Base-by-base conservation (phyloP, 2,797 vertebrate species). In the Typhlichthys subterraneus region DNA sequence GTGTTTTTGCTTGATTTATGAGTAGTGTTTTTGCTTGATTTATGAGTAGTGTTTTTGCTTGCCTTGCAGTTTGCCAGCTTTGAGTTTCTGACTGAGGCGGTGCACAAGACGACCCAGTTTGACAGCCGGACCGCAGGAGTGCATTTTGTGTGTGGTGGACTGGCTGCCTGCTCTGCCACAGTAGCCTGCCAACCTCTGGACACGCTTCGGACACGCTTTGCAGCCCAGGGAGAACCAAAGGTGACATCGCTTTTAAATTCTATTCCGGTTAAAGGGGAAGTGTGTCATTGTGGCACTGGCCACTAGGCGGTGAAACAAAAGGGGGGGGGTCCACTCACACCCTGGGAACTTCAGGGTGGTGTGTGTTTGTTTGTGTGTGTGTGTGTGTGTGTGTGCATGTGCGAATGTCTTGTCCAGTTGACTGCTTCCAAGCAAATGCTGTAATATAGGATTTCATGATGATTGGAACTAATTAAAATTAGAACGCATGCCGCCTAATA, bases 201-300 rank as follows among this genome's bases (percentile, higher is more conserved):
- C 76, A 97, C 92, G 0, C 93, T 99, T 38, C 93, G 97, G 23
- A 99, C 97, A 11, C 95, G 97, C 79, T 95, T 99, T 2, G 97
- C 96, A 29, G 95, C 97, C 56, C 98, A 99, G 88, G 98, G 97
- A 0, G 95, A 99, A 82, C 97, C 97, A 31, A 98, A 94, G 94
- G 97, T 99, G 76, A 69, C 58, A 64, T 5, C 6, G 2, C 33
- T 38, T 38, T 38, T 38, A 38, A 48, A 48, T 6, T n/a, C n/a
- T 48, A 10, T 48, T 48, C 7, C 1, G 46, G 46, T 48, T 48
- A 38, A 38, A 38, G 33, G 33, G 33, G 33, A 1, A 8, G 33
- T 38, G 7, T 9, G 33, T 38, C 33, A 9, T 38, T 38, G 23
- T 29, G 23, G 23, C 23, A 29, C 33, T 38, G 33, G 33, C 33